These are phyloP conservation scores for Spinibarbus caldwelli DNA, from an alignment of 2,797 vertebrate genomes.

Conservation along the genomic window DNA sequence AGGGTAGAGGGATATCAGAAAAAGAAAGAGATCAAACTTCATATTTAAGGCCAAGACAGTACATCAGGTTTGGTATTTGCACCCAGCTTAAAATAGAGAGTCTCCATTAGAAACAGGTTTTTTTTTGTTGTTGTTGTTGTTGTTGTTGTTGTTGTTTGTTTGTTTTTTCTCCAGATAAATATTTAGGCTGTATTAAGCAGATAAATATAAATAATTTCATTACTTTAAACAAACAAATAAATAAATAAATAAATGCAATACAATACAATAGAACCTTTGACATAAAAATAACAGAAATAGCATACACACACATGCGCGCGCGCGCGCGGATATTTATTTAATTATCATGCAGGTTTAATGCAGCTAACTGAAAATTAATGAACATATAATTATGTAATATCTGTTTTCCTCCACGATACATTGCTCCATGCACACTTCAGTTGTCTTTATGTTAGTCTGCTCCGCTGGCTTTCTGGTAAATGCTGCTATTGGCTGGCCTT, in stretches of 20 bases:
- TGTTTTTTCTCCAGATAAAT: too few species aligned
- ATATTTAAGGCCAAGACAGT: neutral
- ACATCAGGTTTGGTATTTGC: too few species aligned
- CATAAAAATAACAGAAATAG: neutral
- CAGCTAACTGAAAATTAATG: neutral
- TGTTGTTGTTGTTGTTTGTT: too few species aligned
- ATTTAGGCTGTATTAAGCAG: too few species aligned
- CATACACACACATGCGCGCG: neutral
- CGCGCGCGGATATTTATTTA: too few species aligned
- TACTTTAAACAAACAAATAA: too few species aligned
- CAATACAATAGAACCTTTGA: too few species aligned
- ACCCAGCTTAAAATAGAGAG: too few species aligned
- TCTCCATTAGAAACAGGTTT: too few species aligned
- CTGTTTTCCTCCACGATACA: neutral
- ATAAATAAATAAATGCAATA: too few species aligned
- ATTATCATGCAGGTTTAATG: neutral
- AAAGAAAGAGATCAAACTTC: constrained; percentile 13
- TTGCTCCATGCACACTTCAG: neutral
- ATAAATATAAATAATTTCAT: too few species aligned
- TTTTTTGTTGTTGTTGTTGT: too few species aligned
- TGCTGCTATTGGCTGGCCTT: neutral
- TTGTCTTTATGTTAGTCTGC: neutral
- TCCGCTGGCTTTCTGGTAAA: neutral
- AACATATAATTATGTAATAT: neutral
- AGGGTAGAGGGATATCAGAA: constrained; percentile 11